These are phyloP conservation scores for Bombus affinis DNA, from an alignment of 1,140 invertebrate species.

Conservation along the genomic window DNA sequence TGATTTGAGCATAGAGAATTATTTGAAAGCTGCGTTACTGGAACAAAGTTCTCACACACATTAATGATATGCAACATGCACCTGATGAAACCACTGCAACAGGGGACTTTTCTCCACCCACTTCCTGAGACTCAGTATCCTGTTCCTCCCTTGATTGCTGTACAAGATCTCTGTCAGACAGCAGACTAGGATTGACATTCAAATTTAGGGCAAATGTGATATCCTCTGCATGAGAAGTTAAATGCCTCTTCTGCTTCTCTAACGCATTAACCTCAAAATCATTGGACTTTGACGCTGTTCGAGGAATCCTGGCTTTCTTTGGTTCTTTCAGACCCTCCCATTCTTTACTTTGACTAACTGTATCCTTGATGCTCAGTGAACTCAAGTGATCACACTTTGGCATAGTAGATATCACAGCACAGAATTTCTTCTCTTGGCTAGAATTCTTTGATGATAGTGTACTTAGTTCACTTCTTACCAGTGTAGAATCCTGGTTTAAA, in stretches of 20 bases:
- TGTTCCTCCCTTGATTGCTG: background rate
- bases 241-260: conserved; percentile 64
- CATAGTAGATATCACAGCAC: conserved; percentile 73
- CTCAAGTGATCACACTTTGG: conserved; percentile 71
- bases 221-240: conserved; percentile 66
- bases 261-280: conserved; percentile 66
- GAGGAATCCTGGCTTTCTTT: conserved; percentile 57
- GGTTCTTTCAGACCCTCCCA: background rate
- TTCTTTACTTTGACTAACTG: background rate
- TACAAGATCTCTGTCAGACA: conserved; percentile 22
- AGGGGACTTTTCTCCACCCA: conserved; percentile 22
- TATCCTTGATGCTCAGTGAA: background rate
- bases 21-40: background rate
- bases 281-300: conserved; percentile 72
- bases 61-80: conserved; percentile 74
- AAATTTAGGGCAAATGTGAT: conserved; percentile 72
- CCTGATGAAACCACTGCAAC: conserved; percentile 63
- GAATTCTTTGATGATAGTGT: background rate
- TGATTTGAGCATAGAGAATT: background rate
- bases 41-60: background rate
- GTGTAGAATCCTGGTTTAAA: background rate
- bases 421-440: conserved; percentile 41
- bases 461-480: background rate
- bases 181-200: conserved; percentile 50
- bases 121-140: conserved; percentile 17